Evolutionary conservation across 37 sponge, comb jelly and placozoan genomes (phyloP).

Genomic region (Mnemiopsis leidyi): DNA sequence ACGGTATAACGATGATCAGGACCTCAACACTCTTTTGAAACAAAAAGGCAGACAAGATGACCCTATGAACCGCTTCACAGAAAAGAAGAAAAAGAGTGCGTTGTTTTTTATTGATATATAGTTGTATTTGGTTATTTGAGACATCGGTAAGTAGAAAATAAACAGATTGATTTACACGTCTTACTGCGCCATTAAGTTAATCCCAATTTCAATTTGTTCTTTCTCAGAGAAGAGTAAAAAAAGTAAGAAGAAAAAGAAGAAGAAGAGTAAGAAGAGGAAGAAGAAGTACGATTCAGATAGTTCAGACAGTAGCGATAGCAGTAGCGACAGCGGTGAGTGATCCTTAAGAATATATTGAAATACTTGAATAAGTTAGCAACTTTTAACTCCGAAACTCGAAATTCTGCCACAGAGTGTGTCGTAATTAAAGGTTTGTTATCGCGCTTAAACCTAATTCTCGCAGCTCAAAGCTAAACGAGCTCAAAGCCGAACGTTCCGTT

Average conservation of each 20-base stretch:
- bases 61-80: slow-evolving; percentile 82
- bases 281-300: slow-evolving; percentile 36
- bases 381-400: no score
- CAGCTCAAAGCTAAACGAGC: no score
- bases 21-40: slow-evolving; percentile 79
- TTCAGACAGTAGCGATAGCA: slow-evolving; percentile 38
- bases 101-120: background rate
- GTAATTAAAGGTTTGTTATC: no score
- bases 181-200: background rate
- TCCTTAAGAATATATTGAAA: background rate
- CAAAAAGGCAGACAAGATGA: slow-evolving; percentile 80
- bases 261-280: slow-evolving; percentile 52
- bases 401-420: no score
- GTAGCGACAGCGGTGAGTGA: slow-evolving; percentile 25
- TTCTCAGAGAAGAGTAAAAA: slow-evolving; percentile 39
- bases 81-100: slow-evolving; percentile 75
- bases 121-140: background rate
- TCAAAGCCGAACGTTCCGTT: no score
- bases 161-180: no score
- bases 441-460: no score
- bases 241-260: slow-evolving; percentile 45
- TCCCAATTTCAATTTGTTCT: background rate
- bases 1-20: slow-evolving; percentile 87
- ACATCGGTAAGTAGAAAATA: background rate
- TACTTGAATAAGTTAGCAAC: no score